Conservation (phyloP, 2,888 invertebrate species). For the Mylabris sibirica region DNA sequence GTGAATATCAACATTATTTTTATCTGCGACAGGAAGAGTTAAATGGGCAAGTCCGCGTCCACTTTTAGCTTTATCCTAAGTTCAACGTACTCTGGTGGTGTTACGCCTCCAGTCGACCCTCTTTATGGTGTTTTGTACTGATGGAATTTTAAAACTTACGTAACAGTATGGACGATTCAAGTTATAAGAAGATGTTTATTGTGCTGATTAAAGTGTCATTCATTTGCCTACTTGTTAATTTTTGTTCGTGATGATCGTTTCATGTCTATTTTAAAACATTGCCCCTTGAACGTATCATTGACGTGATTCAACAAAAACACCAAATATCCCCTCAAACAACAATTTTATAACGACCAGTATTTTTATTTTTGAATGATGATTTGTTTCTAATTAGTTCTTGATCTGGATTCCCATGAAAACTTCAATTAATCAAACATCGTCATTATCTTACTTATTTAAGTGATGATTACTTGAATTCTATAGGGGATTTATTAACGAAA, state of each 20-base stretch:
- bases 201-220: constrained; percentile 34
- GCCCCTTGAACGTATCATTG: too few species aligned
- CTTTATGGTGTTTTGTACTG: constrained; percentile 54
- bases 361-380: neutral
- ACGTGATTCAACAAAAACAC: neutral
- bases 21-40: constrained; percentile 55
- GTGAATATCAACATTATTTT: constrained; percentile 50
- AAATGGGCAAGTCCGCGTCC: constrained; percentile 53
- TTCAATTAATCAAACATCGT: neutral
- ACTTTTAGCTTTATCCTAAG: constrained; percentile 57
- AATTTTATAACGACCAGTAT: neutral
- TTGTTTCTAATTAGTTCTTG: neutral
- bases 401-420: neutral
- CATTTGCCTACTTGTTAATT: constrained; percentile 6
- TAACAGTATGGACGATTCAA: constrained; percentile 44
- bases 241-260: neutral
- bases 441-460: neutral
- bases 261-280: neutral
- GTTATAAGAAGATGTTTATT: constrained; percentile 40
- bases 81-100: constrained; percentile 56
- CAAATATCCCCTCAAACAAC: neutral
- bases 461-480: neutral
- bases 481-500: neutral
- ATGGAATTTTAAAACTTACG: constrained; percentile 56
- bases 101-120: constrained; percentile 56